Base-by-base conservation (phyloP, 2,888 invertebrate genomes). In the Pristionchus exspectatus region DNA sequence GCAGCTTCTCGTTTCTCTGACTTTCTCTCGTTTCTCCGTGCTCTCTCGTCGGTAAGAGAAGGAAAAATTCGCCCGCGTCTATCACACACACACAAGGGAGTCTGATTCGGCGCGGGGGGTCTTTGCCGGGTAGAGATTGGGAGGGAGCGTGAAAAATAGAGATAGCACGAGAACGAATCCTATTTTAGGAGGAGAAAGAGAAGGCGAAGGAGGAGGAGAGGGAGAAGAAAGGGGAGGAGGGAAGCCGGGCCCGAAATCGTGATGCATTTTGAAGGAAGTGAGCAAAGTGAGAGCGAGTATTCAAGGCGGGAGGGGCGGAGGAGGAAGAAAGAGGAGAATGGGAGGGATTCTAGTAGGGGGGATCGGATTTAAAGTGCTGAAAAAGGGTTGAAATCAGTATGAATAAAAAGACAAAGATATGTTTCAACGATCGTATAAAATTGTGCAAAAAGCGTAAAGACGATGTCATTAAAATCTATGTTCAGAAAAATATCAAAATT, bases 231-330 rank as follows among this genome's bases (percentile, higher is more conserved):
- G 56, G 86, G 85, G 56, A 72, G 33, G 69, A 72, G 72, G 56
- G 30, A 54, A 21, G 66, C 9, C 59, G 30, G 38, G n/a, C 50
- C 12, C 50, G 50, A 56, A 85, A 85, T 85, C 84, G 84, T 59
- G 84, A 85, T 85, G 84, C 59, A 85, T 85, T 85, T 85, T 59
- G 84, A 85, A 85, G 84, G 77, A 86, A 81, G 63, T 54, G 54
- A 77, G 88, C 27, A 30, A 85, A 30, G 50, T 87, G 21, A 69
- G 50, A 50, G 74, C 30, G 33, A 30, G 88, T 54, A 87, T 56
- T 56, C n/a, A 24, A 18, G 74, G 33, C 24, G 14, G 63, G 63
- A n/a, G 50, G 74, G n/a, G n/a, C n/a, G n/a, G 69, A 87, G 59
- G 66, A 33, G 18, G 54, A 54, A 50, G 44, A n/a, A 38, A 59